These are phyloP conservation scores for Lithophane semibrunnea DNA, from an alignment of 2,888 invertebrate genomes.

Conservation along the genomic window DNA sequence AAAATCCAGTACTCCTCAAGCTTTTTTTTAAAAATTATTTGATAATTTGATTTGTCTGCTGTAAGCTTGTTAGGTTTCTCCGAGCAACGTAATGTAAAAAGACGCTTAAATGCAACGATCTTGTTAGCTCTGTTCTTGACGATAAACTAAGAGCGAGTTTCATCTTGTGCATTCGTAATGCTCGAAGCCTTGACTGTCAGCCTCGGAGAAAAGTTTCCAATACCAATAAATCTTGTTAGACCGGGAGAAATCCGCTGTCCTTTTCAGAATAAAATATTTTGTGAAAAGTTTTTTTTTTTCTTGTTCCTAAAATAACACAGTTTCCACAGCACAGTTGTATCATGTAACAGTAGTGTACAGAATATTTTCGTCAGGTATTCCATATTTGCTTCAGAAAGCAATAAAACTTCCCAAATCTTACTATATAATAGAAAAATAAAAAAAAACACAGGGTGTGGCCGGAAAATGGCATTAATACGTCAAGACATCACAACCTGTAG, in stretches of 20 bases:
- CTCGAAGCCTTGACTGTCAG: not conserved
- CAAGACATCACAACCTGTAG: constrained; percentile 82
- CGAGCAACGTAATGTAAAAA: not conserved
- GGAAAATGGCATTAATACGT: constrained; percentile 69
- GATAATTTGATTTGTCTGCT: too few species aligned
- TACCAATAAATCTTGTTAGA: constrained; percentile 30
- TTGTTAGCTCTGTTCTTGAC: constrained; percentile 28
- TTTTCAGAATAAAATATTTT: not conserved
- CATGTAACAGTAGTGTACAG: not conserved
- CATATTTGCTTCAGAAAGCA: not conserved
- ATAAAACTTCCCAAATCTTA: constrained; percentile 4
- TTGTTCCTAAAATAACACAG: not conserved
- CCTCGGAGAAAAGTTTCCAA: constrained; percentile 6
- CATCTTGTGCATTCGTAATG: constrained; percentile 41
- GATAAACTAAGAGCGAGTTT: constrained; percentile 14
- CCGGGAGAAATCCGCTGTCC: not conserved
- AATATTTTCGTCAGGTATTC: not conserved
- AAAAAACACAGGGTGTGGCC: constrained; percentile 80
- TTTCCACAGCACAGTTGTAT: not conserved
- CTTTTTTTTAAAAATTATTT: too few species aligned
- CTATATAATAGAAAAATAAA: constrained; percentile 32
- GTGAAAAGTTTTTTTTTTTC: too few species aligned
- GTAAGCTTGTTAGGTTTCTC: constrained; percentile 6
- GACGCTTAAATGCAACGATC: constrained; percentile 11
- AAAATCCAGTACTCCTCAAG: constrained; percentile 1